Conservation (phyloP, 2,113 vertebrate species). For the Brachirus orientalis region DNA sequence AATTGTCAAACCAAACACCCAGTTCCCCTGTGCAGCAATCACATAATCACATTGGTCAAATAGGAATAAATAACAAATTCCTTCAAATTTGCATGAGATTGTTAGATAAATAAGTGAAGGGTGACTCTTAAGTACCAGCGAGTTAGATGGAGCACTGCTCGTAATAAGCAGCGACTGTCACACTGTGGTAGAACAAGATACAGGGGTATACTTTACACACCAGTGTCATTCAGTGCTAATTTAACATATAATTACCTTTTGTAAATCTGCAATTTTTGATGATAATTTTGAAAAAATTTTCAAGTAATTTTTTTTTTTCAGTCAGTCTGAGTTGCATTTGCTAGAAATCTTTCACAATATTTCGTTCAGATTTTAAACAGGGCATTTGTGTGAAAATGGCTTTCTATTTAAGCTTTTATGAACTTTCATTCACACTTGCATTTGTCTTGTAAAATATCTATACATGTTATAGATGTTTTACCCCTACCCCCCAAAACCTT, state of each 20-base stretch:
- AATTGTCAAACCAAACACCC: slow-evolving; percentile 69
- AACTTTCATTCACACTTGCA: no score
- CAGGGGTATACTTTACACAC: no score
- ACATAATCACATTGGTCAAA: slow-evolving; percentile 51
- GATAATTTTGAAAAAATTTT: no score
- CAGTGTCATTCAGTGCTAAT: no score
- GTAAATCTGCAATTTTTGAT: background rate
- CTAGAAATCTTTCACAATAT: background rate
- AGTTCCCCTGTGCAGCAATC: slow-evolving; percentile 47
- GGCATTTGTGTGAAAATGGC: background rate
- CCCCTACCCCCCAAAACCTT: no score
- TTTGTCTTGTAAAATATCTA: no score
- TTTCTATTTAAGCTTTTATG: background rate
- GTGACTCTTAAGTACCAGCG: slow-evolving; percentile 7
- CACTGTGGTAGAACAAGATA: no score
- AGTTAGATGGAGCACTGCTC: background rate
- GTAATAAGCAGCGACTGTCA: background rate
- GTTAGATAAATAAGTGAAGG: slow-evolving; percentile 13
- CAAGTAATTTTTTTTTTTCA: background rate
- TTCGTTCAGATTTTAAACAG: background rate
- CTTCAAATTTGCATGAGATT: slow-evolving; percentile 40
- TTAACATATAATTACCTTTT: background rate
- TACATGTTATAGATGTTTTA: no score
- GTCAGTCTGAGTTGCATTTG: no score
- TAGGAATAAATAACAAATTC: slow-evolving; percentile 35